phyloP scores from a whole-genome alignment of 2,797 vertebrate species.

The Neostethus bicornis region DNA sequence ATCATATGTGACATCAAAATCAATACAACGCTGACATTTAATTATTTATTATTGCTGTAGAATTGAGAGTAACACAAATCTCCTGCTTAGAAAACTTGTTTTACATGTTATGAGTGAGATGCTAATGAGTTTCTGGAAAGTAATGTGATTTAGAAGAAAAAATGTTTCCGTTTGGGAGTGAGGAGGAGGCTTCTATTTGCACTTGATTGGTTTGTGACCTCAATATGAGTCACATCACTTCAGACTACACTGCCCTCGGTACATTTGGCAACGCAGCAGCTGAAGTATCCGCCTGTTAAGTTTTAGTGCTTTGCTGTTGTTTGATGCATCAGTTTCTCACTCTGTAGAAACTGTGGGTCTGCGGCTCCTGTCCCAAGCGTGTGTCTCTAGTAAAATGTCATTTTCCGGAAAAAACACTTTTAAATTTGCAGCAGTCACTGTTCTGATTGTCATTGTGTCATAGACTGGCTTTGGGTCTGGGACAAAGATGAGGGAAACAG shows the following conservation, averaged over 20 bases:
- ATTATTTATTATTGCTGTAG: background rate
- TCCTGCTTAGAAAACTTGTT: background rate
- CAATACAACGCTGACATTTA: background rate
- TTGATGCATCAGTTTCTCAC: too few relatives aligned
- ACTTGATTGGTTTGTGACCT: conserved; percentile 6
- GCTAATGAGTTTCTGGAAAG: background rate
- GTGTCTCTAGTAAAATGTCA: too few relatives aligned
- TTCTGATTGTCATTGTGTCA: too few relatives aligned
- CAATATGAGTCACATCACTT: background rate
- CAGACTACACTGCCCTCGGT: background rate
- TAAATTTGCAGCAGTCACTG: too few relatives aligned
- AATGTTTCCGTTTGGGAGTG: background rate
- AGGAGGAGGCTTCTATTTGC: background rate
- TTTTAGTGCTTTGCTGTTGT: background rate
- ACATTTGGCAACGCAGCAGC: background rate
- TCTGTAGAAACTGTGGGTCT: too few relatives aligned
- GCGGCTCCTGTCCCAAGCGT: too few relatives aligned
- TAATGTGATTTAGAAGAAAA: background rate
- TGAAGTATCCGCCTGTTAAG: too few relatives aligned
- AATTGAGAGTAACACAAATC: background rate
- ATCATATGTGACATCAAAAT: background rate
- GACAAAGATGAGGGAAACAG: too few relatives aligned
- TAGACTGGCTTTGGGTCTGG: too few relatives aligned
- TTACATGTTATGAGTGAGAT: background rate
- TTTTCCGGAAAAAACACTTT: too few relatives aligned